These are phyloP conservation scores for Sarotherodon lohbergeri DNA, from an alignment of 2,113 vertebrate species.

Conservation along the genomic window DNA sequence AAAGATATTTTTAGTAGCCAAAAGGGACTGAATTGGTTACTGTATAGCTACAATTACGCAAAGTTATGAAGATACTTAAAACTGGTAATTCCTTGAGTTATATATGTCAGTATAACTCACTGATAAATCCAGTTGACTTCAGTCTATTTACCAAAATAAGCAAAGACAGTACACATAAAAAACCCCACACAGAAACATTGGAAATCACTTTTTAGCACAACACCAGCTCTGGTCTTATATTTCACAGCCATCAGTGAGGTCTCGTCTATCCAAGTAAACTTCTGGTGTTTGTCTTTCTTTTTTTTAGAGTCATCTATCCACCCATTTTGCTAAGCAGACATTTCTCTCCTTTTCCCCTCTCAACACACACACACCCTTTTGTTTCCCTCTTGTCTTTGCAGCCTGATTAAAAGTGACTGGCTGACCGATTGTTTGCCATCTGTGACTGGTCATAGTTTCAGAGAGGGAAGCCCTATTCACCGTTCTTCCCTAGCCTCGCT, in stretches of 20 bases:
- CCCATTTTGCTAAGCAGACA: not conserved
- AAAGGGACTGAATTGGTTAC: not conserved
- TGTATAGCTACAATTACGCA: not conserved
- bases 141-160: not conserved
- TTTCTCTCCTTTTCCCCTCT: not conserved
- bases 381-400: conserved; percentile 2
- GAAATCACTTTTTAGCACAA: not conserved
- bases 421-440: conserved; percentile 61
- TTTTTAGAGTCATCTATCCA: not conserved
- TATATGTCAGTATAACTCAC: not conserved
- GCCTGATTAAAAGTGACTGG: conserved; percentile 36
- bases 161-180: not conserved
- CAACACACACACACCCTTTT: not conserved
- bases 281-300: not conserved
- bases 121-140: not conserved
- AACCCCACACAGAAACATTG: not conserved
- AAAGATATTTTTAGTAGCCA: not conserved
- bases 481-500: not conserved
- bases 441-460: conserved; percentile 48
- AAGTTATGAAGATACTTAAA: not conserved
- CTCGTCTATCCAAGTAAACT: not conserved
- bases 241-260: not conserved
- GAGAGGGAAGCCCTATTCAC: conserved; percentile 48
- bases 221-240: not conserved
- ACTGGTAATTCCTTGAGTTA: not conserved